These are phyloP conservation scores for Diabrotica balteata DNA, from an alignment of 2,888 invertebrate genomes.

Conservation along the genomic window DNA sequence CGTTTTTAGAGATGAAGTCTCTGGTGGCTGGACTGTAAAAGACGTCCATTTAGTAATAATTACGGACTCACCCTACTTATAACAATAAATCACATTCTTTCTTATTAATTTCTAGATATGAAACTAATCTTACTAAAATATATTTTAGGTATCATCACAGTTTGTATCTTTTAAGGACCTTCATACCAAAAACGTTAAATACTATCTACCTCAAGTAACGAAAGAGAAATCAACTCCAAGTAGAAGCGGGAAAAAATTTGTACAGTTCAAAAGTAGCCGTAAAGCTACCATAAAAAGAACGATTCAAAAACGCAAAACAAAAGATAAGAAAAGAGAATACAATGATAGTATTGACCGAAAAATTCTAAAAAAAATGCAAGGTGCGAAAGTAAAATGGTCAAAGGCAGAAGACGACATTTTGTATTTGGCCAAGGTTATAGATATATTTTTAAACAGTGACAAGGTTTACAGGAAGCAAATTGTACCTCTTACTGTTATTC, in stretches of 20 bases:
- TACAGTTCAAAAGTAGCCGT: neutral
- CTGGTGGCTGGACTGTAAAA: too few relatives aligned
- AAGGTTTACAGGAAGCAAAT: conserved; percentile 55
- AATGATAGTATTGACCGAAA: conserved; percentile 70
- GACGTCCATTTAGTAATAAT: too few relatives aligned
- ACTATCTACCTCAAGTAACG: neutral
- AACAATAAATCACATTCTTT: neutral
- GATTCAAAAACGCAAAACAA: conserved; percentile 24
- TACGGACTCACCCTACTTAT: too few relatives aligned
- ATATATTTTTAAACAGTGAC: conserved; percentile 63
- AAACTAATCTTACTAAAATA: neutral
- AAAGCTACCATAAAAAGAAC: conserved; percentile 21
- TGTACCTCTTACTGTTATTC: conserved; percentile 60
- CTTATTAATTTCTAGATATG: neutral
- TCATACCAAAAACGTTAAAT: neutral
- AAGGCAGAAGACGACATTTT: conserved; percentile 73
- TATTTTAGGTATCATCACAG: conserved; percentile 1
- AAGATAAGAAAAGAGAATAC: conserved; percentile 36
- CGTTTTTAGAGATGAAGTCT: too few relatives aligned
- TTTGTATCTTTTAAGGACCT: neutral
- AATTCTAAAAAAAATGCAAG: conserved; percentile 69
- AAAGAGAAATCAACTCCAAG: neutral
- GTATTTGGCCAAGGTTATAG: conserved; percentile 71
- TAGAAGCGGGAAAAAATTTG: neutral
- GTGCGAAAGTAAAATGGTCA: conserved; percentile 70